phyloP scores from a whole-genome alignment of 2,797 vertebrate genomes.

The Gallinago solitaria region DNA sequence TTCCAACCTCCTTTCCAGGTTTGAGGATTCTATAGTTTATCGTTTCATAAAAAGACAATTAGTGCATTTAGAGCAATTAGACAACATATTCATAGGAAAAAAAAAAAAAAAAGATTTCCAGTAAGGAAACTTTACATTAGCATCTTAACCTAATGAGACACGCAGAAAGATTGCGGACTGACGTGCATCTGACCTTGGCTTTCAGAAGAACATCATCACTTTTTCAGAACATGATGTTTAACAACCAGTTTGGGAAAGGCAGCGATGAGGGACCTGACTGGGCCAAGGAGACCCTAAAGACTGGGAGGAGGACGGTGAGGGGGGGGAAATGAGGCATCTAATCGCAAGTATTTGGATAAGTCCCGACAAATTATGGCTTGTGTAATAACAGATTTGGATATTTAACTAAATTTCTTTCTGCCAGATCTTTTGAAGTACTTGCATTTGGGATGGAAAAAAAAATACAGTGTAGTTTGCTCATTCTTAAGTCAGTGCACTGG shows the following conservation, averaged over 20 bases:
- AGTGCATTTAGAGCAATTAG: neutral
- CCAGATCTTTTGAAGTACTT: neutral
- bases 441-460: neutral
- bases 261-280: neutral
- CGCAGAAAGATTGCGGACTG: neutral
- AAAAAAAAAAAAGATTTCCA: neutral
- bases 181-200: neutral
- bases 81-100: fast-evolving
- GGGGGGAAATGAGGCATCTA: neutral
- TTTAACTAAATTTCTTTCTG: neutral
- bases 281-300: neutral
- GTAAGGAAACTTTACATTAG: neutral
- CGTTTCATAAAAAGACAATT: slow-evolving; percentile 1
- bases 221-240: neutral
- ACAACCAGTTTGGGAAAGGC: neutral
- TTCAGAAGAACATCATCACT: neutral
- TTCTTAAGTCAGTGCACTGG: neutral
- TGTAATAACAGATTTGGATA: neutral
- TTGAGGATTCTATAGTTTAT: neutral
- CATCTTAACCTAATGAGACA: neutral
- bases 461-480: neutral
- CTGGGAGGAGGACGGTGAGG: neutral
- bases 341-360: neutral
- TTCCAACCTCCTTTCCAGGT: neutral
- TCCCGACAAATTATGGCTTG: neutral